Percentiles rank a stretch among this genome's conserved stretches.
Conservation (phyloP, 1,140 invertebrate species). For the Bombus fervidus region DNA sequence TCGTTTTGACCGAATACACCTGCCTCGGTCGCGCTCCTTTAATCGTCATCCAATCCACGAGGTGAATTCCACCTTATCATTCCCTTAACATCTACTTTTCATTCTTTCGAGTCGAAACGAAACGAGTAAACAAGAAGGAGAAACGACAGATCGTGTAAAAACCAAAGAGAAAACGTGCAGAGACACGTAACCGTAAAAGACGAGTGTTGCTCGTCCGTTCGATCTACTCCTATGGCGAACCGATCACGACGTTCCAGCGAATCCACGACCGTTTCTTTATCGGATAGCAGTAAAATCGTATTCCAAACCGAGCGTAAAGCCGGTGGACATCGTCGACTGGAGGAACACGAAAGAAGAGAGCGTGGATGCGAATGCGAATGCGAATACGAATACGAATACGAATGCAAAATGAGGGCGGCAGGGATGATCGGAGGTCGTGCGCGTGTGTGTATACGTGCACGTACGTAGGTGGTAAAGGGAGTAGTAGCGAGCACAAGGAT, state of each 20-base stretch:
- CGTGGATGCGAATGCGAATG: constrained; percentile 43
- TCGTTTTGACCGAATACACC: constrained; percentile 36
- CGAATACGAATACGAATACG: constrained; percentile 12
- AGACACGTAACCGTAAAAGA: constrained; percentile 45
- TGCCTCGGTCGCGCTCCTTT: neutral
- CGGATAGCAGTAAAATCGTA: constrained; percentile 67
- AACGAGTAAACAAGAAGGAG: neutral
- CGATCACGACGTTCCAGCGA: constrained; percentile 52
- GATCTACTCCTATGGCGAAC: neutral
- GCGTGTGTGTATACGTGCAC: neutral
- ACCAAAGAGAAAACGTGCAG: neutral
- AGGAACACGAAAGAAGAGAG: constrained; percentile 43
- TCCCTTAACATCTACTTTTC: neutral
- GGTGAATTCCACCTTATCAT: neutral
- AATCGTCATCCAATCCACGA: neutral
- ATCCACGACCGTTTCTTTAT: constrained; percentile 57
- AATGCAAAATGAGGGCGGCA: neutral
- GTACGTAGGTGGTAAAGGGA: neutral
- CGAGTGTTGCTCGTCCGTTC: constrained; percentile 1
- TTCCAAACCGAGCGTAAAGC: constrained; percentile 64
- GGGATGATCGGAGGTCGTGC: neutral
- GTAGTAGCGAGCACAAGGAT: no score
- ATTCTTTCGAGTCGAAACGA: neutral
- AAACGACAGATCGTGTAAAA: neutral
- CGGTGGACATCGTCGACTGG: constrained; percentile 60